Evolutionary conservation across 2,888 invertebrate genomes (phyloP).

Genomic region (Lymantria dispar): DNA sequence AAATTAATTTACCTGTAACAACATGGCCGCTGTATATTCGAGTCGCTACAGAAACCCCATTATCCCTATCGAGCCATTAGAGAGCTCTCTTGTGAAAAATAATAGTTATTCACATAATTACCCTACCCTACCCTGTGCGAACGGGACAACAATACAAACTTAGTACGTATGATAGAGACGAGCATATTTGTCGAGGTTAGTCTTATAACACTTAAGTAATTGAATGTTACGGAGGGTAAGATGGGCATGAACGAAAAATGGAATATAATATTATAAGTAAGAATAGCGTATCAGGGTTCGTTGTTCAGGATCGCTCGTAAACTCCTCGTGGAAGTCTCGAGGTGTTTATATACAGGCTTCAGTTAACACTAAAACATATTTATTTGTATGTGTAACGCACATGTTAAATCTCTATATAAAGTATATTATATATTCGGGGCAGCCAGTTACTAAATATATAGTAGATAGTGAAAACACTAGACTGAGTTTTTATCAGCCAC

Average conservation of each 20-base stretch:
- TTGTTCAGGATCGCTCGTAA: slow-evolving; percentile 28
- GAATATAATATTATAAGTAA: slow-evolving; percentile 72
- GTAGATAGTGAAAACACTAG: too few species aligned
- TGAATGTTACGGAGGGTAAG: slow-evolving; percentile 68
- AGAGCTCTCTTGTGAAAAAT: slow-evolving; percentile 72
- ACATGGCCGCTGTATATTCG: slow-evolving; percentile 50
- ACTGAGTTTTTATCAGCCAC: too few species aligned
- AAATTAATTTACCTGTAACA: slow-evolving; percentile 64
- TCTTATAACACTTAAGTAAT: slow-evolving; percentile 76
- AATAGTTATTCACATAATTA: slow-evolving; percentile 79
- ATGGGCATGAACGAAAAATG: slow-evolving; percentile 64
- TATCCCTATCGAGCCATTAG: slow-evolving; percentile 71
- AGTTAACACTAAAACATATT: too few species aligned
- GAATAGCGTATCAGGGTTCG: slow-evolving; percentile 50
- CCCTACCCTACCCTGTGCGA: slow-evolving; percentile 56
- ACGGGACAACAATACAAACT: slow-evolving; percentile 30
- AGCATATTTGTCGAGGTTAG: slow-evolving; percentile 46
- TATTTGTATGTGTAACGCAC: too few species aligned
- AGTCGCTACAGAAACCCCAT: slow-evolving; percentile 52
- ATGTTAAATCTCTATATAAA: too few species aligned
- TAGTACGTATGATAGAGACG: slow-evolving; percentile 49
- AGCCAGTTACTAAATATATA: too few species aligned
- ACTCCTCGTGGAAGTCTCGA: not conserved
- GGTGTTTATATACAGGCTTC: not conserved
- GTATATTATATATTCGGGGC: too few species aligned